phyloP scores from a whole-genome alignment of 1,140 invertebrate genomes.

The Drosophila lini region DNA sequence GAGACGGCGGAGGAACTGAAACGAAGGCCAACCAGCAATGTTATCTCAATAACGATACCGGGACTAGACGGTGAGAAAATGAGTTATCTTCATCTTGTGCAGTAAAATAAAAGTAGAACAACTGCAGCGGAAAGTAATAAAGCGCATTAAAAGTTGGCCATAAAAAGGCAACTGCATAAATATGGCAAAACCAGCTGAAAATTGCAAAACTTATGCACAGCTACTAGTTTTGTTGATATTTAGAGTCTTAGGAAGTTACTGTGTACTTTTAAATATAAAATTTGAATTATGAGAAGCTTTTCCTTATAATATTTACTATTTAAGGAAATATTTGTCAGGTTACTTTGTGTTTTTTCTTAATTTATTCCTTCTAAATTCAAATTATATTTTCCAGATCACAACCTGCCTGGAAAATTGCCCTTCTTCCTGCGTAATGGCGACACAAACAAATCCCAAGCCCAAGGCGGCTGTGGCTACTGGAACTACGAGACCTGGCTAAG shows the following conservation, averaged over 20 bases:
- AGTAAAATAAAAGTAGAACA: constrained; percentile 5
- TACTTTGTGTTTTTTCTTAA: neutral
- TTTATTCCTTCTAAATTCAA: too few species aligned
- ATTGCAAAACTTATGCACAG: neutral
- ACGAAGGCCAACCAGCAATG: constrained; percentile 52
- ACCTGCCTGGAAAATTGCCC: constrained; percentile 45
- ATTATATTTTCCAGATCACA: constrained; percentile 26
- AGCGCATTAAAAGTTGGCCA: neutral
- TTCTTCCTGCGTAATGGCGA: constrained; percentile 55
- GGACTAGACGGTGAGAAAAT: constrained; percentile 58
- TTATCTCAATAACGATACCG: constrained; percentile 74
- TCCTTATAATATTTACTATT: neutral
- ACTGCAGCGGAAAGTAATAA: neutral
- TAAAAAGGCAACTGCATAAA: constrained; percentile 2
- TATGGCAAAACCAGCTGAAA: neutral
- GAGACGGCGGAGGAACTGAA: constrained; percentile 32
- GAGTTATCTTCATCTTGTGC: constrained; percentile 8
- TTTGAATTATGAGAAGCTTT: too few species aligned
- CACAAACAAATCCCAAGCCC: neutral
- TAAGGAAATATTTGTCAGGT: neutral
- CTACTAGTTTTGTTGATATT: neutral
- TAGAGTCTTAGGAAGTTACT: neutral
- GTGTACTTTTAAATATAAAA: too few species aligned
- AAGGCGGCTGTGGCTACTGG: constrained; percentile 74
- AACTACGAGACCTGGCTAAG: constrained; percentile 73